Evolutionary conservation across 23 tunicate genomes (phyloP), one percentile per base, ranked within the genome.

Genomic region (Ascidia mentula): DNA sequence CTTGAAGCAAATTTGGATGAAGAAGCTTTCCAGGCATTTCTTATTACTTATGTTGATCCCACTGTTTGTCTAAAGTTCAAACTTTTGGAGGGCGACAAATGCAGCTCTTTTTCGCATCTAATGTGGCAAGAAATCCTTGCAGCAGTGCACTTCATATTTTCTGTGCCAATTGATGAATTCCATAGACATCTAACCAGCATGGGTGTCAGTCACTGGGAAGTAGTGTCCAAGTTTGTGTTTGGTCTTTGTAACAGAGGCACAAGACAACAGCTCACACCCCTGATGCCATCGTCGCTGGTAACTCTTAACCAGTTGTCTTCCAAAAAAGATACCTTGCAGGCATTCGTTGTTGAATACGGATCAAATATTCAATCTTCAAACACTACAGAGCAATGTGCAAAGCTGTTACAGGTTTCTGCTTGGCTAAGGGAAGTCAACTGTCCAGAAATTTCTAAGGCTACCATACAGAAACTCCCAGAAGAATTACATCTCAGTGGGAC

Each of bases 81-180:
- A 30, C 46, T 74, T 37, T 18, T 74, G 7, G 53, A 74, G 37
- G 78, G 78, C 15, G 53, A 74, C 53, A 74, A 74, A 74, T 18
- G 53, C 34, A 38, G 53, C 78, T 31, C 34, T 6, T 74, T 74
- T 39, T 37, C 46, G 0, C 78, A 74, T 36, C 78, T 74, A 18
- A 74, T 39, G 22, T 74, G 78, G 78, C 78, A 74, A 38, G 78
- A 74, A 32, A 24, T 74, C 0, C 37, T 74, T 35, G 18, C 78
- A 22, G 78, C 78, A 33, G 37, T 74, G n/a, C 53, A 74, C 37
- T 74, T 30, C 6, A 37, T 74, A 18, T 39, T 74, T 22, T 39
- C 15, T 6, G 8, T 39, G 34, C 17, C 46, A 37, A 20, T 39
- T 38, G 78, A 39, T 74, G 78, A 74, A 74, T 74, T 74, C 37